These are phyloP conservation scores for Fragum whitleyi DNA, from an alignment of 2,888 invertebrate species.

Conservation along the genomic window DNA sequence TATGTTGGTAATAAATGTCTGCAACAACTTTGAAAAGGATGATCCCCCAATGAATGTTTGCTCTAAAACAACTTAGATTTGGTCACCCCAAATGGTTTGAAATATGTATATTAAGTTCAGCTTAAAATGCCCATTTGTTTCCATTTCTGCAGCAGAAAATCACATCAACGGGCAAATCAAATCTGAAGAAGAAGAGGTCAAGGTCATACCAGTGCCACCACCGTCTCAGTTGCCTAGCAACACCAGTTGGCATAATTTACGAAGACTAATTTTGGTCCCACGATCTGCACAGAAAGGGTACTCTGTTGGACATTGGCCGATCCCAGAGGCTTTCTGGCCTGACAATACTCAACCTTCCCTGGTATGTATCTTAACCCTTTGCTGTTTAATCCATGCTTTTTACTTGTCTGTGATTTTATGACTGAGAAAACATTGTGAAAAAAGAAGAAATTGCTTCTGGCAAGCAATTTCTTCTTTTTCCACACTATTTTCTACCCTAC, in stretches of 20 bases:
- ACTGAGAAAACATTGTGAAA: not conserved
- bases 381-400: not conserved
- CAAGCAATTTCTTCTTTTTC: not conserved
- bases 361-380: conserved; percentile 86
- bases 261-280: conserved; percentile 96
- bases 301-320: conserved; percentile 98
- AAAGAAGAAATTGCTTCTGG: not conserved
- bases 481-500: not conserved
- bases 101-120: no score
- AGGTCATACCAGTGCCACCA: conserved; percentile 47
- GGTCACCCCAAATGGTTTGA: no score
- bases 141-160: not conserved
- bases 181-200: conserved; percentile 68
- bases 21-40: no score
- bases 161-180: conserved; percentile 69
- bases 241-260: conserved; percentile 92
- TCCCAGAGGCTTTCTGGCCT: conserved; percentile 99
- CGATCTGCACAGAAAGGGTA: conserved; percentile 94
- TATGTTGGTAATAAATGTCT: no score
- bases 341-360: conserved; percentile 94
- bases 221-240: conserved; percentile 55
- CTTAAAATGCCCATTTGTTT: not conserved
- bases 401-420: no score
- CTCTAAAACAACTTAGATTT: no score
- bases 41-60: no score